Evolutionary conservation across 2,797 vertebrate genomes (phyloP).

Genomic region (Lepus oiostolus): DNA sequence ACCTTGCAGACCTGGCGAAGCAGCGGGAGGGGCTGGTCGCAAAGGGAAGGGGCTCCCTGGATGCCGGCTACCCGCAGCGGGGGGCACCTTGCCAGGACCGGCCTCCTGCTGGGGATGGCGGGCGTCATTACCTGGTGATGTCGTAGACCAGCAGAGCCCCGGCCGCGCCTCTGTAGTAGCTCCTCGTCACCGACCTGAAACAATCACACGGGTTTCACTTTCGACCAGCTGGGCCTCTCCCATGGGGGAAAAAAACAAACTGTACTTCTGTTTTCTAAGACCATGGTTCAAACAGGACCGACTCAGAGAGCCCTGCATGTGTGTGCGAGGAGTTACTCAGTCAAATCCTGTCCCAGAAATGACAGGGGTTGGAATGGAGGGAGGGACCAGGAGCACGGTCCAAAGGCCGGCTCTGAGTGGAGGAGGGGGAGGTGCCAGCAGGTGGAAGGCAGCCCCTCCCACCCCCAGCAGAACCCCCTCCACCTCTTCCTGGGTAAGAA

Average conservation of each 20-base stretch:
- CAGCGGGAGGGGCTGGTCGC: neutral
- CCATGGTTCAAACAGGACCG: neutral
- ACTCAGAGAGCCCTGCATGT: neutral
- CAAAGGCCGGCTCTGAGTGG: neutral
- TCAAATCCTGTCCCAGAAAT: neutral
- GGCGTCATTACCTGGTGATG: conserved; percentile 95
- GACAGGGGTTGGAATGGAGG: neutral
- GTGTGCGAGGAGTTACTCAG: neutral
- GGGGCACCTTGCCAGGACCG: neutral
- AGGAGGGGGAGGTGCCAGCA: neutral
- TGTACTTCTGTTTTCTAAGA: no score
- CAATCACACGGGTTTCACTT: conserved; percentile 8
- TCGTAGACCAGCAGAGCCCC: conserved; percentile 98
- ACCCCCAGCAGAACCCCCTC: no score
- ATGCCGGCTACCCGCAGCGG: neutral
- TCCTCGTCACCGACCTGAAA: conserved; percentile 97
- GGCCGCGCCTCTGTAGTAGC: conserved; percentile 98
- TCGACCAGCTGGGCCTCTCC: neutral
- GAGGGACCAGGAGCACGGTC: neutral
- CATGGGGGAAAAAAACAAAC: no score
- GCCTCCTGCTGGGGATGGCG: neutral
- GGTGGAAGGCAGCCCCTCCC: neutral
- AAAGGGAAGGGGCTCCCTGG: neutral
- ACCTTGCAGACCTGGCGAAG: neutral
- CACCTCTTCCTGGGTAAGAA: neutral